These are phyloP conservation scores for Colistium nudipinnis DNA, from an alignment of 2,113 vertebrate genomes.

Conservation along the genomic window DNA sequence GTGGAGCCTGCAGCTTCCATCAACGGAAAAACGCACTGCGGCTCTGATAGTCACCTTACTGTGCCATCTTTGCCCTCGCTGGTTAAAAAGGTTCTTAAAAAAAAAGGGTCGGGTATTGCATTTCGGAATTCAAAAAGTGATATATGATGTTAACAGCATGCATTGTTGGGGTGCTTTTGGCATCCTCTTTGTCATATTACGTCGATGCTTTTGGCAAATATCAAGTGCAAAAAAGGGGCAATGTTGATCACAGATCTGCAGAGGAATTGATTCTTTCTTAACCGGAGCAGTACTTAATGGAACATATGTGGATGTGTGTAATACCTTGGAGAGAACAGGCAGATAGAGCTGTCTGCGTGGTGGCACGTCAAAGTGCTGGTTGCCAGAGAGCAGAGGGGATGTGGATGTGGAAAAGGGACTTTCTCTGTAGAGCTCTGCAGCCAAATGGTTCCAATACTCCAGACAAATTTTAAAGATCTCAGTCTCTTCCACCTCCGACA, in stretches of 20 bases:
- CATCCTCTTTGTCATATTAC: too few relatives aligned
- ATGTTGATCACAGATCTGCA: not conserved
- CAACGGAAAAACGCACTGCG: slow-evolving; percentile 13
- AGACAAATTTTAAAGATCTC: slow-evolving; percentile 99
- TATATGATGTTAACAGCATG: too few relatives aligned
- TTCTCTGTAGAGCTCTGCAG: slow-evolving; percentile 96
- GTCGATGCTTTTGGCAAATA: too few relatives aligned
- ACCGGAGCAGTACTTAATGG: not conserved
- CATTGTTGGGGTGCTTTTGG: too few relatives aligned
- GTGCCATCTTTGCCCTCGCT: not conserved
- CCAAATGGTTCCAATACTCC: slow-evolving; percentile 99
- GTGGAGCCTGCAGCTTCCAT: slow-evolving; percentile 5
- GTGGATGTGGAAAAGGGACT: slow-evolving; percentile 96
- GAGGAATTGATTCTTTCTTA: not conserved
- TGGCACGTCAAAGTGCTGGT: slow-evolving; percentile 97
- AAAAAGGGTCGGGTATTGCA: too few relatives aligned
- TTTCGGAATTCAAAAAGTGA: too few relatives aligned
- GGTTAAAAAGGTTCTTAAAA: not conserved
- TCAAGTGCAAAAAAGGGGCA: too few relatives aligned
- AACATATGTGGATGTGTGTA: not conserved
- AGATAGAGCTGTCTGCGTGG: slow-evolving; percentile 96
- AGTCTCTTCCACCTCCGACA: slow-evolving; percentile 98
- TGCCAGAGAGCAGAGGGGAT: slow-evolving; percentile 93
- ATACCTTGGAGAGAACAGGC: slow-evolving; percentile 96
- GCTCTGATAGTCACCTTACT: not conserved